Percentiles rank a stretch among this genome's conserved stretches.
Conservation (phyloP, 2,797 vertebrate species). For the Fratercula arctica region DNA sequence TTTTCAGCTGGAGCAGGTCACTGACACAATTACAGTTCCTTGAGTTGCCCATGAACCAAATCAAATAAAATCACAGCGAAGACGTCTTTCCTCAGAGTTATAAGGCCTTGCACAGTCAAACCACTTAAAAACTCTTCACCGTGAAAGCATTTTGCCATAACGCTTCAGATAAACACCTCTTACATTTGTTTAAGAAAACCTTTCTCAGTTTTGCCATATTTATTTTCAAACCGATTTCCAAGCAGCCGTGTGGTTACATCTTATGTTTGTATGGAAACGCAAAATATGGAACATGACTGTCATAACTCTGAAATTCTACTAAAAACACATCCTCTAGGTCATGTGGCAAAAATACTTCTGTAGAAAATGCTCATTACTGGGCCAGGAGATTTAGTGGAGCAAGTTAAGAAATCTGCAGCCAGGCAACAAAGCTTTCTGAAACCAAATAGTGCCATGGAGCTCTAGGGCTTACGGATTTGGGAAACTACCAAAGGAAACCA, state of each 20-base stretch:
- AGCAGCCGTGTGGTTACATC: neutral
- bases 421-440: slow-evolving; percentile 49
- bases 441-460: slow-evolving; percentile 8
- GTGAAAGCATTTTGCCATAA: neutral
- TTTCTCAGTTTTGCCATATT: slow-evolving; percentile 22
- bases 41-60: slow-evolving; percentile 49
- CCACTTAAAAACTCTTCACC: neutral
- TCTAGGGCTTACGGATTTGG: slow-evolving; percentile 20
- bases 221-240: slow-evolving; percentile 14
- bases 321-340: slow-evolving; percentile 44
- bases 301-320: slow-evolving; percentile 16
- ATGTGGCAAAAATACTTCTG: slow-evolving; percentile 32
- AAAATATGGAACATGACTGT: slow-evolving; percentile 41
- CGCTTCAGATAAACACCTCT: neutral
- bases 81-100: slow-evolving; percentile 18
- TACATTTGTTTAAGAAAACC: slow-evolving; percentile 28
- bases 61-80: slow-evolving; percentile 63
- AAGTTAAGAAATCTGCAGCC: slow-evolving; percentile 52
- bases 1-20: slow-evolving; percentile 70
- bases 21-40: slow-evolving; percentile 57
- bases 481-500: slow-evolving; percentile 43
- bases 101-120: neutral
- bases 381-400: slow-evolving; percentile 13
- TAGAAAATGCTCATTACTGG: slow-evolving; percentile 30
- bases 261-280: slow-evolving; percentile 60